Conservation (phyloP, 2,888 invertebrate genomes). For the Hirtodrosophila histrioides region DNA sequence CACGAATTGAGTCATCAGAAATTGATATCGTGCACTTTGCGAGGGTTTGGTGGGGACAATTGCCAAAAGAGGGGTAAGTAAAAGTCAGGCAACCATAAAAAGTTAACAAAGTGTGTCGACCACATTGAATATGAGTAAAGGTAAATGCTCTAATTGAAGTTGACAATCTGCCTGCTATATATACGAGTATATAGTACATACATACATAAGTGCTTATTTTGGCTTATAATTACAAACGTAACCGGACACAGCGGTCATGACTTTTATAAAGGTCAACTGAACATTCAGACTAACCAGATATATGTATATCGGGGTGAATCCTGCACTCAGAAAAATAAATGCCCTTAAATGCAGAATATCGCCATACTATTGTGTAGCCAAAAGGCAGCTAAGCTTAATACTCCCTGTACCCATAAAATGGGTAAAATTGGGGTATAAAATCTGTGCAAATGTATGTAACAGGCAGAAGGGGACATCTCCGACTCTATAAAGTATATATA, state of each 20-base stretch:
- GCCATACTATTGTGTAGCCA: no score
- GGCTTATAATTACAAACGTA: slow-evolving; percentile 22
- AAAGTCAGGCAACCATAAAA: slow-evolving; percentile 18
- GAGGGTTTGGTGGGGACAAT: slow-evolving; percentile 1
- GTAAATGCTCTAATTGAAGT: slow-evolving; percentile 17
- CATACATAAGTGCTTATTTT: neutral
- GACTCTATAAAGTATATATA: no score
- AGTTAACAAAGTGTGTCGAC: slow-evolving; percentile 28
- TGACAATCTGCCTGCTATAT: slow-evolving; percentile 3
- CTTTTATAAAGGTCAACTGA: slow-evolving; percentile 28
- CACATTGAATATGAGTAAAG: slow-evolving; percentile 12
- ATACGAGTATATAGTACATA: neutral
- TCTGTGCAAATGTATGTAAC: no score
- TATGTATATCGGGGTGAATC: neutral
- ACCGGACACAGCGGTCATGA: slow-evolving; percentile 28
- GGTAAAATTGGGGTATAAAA: no score
- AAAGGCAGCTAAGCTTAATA: no score
- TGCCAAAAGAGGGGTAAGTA: slow-evolving; percentile 12
- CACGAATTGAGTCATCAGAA: slow-evolving; percentile 49
- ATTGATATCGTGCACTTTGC: slow-evolving; percentile 30
- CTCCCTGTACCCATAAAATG: no score
- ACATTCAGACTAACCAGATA: no score
- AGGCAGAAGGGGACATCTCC: no score
- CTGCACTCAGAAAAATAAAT: no score
- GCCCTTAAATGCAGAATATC: no score